These are phyloP conservation scores for Neolamprologus modestus DNA, from an alignment of 2,113 vertebrate genomes.

Conservation along the genomic window DNA sequence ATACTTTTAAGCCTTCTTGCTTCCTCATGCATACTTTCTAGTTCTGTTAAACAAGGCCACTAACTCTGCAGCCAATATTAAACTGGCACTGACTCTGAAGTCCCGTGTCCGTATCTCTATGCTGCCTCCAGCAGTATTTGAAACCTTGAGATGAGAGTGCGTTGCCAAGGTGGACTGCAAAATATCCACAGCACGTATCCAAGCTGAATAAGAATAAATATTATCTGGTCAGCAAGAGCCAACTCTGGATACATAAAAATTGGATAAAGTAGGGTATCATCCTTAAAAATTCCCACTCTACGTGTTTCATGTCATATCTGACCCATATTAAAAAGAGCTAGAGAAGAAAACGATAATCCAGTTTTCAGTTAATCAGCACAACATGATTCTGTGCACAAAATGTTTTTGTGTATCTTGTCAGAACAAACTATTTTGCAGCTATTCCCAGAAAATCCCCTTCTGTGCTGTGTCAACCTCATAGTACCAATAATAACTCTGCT, in stretches of 20 bases:
- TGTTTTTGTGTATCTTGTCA: constrained; percentile 4
- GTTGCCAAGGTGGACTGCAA: background rate
- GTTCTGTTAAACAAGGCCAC: background rate
- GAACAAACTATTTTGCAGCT: background rate
- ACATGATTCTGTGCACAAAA: background rate
- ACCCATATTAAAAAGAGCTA: constrained; percentile 11
- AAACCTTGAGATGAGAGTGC: background rate
- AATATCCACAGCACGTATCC: background rate
- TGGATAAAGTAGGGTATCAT: background rate
- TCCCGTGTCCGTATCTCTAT: background rate
- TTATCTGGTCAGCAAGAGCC: background rate
- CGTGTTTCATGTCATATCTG: background rate
- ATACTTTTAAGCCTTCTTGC: background rate
- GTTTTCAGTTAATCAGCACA: background rate
- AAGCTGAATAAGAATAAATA: background rate
- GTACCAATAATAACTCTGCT: background rate
- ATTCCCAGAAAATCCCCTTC: background rate
- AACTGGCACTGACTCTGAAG: background rate
- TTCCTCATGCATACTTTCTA: background rate
- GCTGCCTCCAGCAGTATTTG: background rate
- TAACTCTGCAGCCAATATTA: background rate
- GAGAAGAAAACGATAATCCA: background rate
- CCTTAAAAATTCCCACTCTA: background rate
- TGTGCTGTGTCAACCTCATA: background rate
- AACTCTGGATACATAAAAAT: background rate